Evolutionary conservation across 2,888 invertebrate genomes (phyloP), one percentile per base, ranked within the genome.

Genomic region (Pseudococcus jackbeardsleyi): DNA sequence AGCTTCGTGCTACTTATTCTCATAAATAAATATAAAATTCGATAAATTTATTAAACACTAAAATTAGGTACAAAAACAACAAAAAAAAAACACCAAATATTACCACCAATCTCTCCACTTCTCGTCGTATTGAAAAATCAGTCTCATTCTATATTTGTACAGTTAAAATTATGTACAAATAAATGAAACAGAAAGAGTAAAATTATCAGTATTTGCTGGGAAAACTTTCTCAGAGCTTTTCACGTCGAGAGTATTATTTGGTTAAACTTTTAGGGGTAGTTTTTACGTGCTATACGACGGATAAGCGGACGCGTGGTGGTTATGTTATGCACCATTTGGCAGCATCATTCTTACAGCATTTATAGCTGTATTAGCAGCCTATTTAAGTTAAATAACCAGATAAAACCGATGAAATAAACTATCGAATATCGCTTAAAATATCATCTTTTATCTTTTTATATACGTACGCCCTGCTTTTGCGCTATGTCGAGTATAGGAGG

Each of bases 381-480:
- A 82, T 82, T 82, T 82, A 82, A 82, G 79, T 82, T 46, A 82
- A 82, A 82, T 82, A 82, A 82, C 79, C 72, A 72, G 72, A 82
- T 42, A 82, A 46, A 82, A 82, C 42, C 79, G 79, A 82, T 46
- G 79, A 82, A 82, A 82, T 82, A 82, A 46, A 82, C 79, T 82
- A 82, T 82, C 79, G 79, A 82, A 82, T 82, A 82, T 82, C 79
- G 79, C 79, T 82, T 82, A 82, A 42, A 82, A 82, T 82, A 82
- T 82, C 79, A 42, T 82, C 79, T 82, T 82, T 82, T 82, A 82
- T 82, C 79, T 82, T 46, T 82, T 82, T 46, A 82, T 82, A 33
- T 46, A 46, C n/a, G 46, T 46, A n/a, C 22, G 9, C 22, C 11
- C 59, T 59, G 59, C 6, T 11, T 22, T 22, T 5, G 22, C 22